Percentiles rank a stretch among this genome's conserved stretches.
phyloP scores from a whole-genome alignment of 2,888 invertebrate genomes.

The Cheilosia vulpina region DNA sequence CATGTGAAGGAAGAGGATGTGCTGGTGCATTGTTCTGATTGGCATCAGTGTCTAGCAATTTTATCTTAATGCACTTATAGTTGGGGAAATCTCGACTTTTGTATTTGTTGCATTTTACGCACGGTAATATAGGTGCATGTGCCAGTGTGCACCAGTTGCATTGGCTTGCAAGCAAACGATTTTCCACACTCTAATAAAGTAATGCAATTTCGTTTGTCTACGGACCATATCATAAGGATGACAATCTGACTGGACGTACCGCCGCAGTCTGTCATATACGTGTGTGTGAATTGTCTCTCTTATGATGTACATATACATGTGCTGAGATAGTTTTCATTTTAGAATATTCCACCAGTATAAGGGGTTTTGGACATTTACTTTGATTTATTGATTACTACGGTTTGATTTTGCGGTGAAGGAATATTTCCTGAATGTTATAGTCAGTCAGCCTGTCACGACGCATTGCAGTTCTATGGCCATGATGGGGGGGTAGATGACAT shows the following conservation, averaged over 20 bases:
- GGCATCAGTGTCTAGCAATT: constrained; percentile 36
- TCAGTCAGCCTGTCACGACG: constrained; percentile 18
- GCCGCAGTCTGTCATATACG: background rate
- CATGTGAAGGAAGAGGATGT: constrained; percentile 1
- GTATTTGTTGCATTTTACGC: constrained; percentile 17
- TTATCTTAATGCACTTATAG: constrained; percentile 51
- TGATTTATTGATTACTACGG: constrained; percentile 49
- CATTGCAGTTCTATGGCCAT: constrained; percentile 23
- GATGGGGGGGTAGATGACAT: constrained; percentile 7
- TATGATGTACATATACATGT: background rate
- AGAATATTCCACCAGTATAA: constrained; percentile 31
- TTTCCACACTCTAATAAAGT: constrained; percentile 7
- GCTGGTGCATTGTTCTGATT: constrained; percentile 21
- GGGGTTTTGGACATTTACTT: constrained; percentile 49
- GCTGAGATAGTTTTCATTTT: constrained; percentile 22
- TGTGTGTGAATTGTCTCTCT: constrained; percentile 2
- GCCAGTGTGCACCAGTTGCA: background rate
- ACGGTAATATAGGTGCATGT: background rate
- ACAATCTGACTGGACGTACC: constrained; percentile 21
- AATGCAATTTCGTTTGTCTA: constrained; percentile 29
- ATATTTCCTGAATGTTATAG: constrained; percentile 6
- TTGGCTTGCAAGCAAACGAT: constrained; percentile 20
- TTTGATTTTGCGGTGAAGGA: constrained; percentile 26
- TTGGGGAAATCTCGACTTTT: constrained; percentile 16
- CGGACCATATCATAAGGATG: constrained; percentile 24